Base-by-base conservation (phyloP, 2,113 vertebrate species). In the Atractosteus spatula region DNA sequence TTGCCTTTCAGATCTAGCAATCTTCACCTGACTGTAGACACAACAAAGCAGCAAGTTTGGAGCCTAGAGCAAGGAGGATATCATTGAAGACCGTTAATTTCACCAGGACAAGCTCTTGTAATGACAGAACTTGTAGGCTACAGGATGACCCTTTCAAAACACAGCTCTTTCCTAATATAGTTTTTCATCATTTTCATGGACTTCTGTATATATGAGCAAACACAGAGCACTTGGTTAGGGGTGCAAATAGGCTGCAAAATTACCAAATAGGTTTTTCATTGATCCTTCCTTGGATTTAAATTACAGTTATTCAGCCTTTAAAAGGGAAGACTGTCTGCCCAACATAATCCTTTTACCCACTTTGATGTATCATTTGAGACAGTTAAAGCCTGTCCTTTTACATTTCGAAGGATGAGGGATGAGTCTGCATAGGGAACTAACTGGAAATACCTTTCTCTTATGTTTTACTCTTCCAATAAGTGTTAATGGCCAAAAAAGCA, bases 401-500 rank as follows among this genome's bases (percentile, higher is more conserved):
- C 47, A 43, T 29, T 62, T 29, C 2, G 44, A 16, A 3, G 11
- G 68, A 2, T 54, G 57, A 56, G 65, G 14, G 45, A 55, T 74
- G 64, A 61, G 16, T 16, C 51, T 54, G 56, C 14, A 73, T 62
- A 69, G 61, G 57, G 68, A 55, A 59, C 3, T 56, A 44, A 43
- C 16, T 43, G 69, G 59, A 68, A 43, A 68, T 69, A 47, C 72
- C 71, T 68, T 51, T 44, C 66, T 80, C 76, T 74, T 71, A 82
- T 29, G 29, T 79, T 82, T 78, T 65, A 44, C 43, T 57, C 64
- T 67, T 72, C 71, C 63, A 68, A 72, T 74, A 64, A 17, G 70
- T 62, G 54, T 54, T 78, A 78, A 80, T 82, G 81, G 81, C 56
- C 65, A 63, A 57, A 77, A 74, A 74, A 73, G 56, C 14, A 56